Percentiles rank a stretch among this genome's conserved stretches.
These are phyloP conservation scores for Lichenostomus cassidix DNA, from an alignment of 2,113 vertebrate genomes.

Conservation along the genomic window DNA sequence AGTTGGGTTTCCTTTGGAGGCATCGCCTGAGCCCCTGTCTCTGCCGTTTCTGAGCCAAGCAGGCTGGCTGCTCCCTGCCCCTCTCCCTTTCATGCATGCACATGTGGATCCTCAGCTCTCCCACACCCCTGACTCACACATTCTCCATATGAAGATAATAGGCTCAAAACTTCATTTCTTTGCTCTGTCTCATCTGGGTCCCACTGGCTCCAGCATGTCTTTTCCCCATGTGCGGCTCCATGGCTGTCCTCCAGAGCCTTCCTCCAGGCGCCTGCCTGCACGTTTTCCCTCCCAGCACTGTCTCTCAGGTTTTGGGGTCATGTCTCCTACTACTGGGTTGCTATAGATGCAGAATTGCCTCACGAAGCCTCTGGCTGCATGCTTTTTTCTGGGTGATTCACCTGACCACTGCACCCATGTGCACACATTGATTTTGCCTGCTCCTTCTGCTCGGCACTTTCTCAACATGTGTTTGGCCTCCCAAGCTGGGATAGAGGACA, in stretches of 20 bases:
- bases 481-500: background rate
- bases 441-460: background rate
- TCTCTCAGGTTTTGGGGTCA: background rate
- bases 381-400: background rate
- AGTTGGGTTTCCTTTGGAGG: background rate
- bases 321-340: background rate
- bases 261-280: rapidly evolving
- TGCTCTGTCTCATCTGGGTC: background rate
- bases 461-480: background rate
- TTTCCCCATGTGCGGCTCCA: background rate
- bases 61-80: background rate
- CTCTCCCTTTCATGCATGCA: background rate
- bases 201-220: rapidly evolving
- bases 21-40: background rate
- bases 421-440: background rate
- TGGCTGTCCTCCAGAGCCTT: background rate
- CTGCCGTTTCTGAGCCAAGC: background rate
- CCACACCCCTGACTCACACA: background rate
- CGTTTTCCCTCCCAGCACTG: rapidly evolving
- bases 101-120: background rate
- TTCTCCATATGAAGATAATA: background rate
- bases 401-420: rapidly evolving
- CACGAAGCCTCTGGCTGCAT: rapidly evolving
- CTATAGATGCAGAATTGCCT: background rate
- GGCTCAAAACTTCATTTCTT: background rate